These are phyloP conservation scores for Aegotheles bennettii DNA, from an alignment of 2,113 vertebrate genomes.

Conservation along the genomic window DNA sequence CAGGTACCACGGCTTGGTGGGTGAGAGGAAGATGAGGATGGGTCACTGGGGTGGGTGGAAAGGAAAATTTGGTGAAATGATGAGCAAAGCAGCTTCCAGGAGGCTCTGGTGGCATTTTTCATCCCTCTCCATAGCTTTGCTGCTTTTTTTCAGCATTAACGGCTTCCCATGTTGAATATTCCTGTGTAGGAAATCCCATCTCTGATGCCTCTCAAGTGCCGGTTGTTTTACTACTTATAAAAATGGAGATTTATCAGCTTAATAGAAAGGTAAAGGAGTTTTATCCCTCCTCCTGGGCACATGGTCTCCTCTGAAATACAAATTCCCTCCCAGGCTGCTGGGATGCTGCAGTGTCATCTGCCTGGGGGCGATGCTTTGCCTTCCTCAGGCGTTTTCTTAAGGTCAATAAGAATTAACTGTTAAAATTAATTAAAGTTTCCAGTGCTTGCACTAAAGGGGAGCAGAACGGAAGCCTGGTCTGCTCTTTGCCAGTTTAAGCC, in stretches of 20 bases:
- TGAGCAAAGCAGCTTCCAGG: background rate
- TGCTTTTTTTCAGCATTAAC: background rate
- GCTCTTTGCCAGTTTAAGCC: background rate
- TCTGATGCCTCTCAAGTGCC: background rate
- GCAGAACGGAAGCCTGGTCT: background rate
- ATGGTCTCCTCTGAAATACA: background rate
- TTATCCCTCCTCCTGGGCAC: background rate
- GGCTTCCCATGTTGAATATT: rapidly evolving
- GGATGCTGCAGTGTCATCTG: too few species aligned
- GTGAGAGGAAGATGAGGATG: background rate
- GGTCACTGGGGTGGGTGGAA: background rate
- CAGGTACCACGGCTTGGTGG: background rate
- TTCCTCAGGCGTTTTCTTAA: background rate
- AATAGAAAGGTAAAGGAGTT: background rate
- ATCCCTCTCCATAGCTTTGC: background rate
- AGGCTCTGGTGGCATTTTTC: background rate
- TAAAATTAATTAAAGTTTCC: slow-evolving; percentile 32
- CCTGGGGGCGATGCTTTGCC: background rate
- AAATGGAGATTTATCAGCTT: background rate
- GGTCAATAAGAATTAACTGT: slow-evolving; percentile 34
- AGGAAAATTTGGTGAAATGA: background rate
- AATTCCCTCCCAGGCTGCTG: background rate
- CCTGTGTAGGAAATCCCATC: background rate
- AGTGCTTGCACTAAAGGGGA: background rate
- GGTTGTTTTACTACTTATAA: background rate